phyloP scores from a whole-genome alignment of 2,797 vertebrate species.

The Esox lucius region DNA sequence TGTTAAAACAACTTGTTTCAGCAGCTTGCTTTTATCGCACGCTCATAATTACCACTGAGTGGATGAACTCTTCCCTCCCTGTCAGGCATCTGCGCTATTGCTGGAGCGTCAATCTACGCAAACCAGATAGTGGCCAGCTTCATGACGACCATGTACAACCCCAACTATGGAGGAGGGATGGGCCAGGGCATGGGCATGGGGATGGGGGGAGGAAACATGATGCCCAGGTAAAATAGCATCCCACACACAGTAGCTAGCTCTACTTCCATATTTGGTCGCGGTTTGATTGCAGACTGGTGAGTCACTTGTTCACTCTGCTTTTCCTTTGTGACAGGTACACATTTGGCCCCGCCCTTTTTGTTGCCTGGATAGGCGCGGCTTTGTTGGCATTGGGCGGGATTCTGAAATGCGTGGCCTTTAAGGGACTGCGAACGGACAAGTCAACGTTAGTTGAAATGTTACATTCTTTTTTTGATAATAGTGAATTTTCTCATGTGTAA shows the following conservation, averaged over 20 bases:
- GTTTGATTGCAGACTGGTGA: not conserved
- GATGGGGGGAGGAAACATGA: constrained; percentile 17
- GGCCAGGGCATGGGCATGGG: constrained; percentile 27
- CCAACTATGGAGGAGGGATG: constrained; percentile 38
- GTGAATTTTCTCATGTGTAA: no score
- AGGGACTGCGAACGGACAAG: constrained; percentile 77
- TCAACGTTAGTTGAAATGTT: constrained; percentile 67
- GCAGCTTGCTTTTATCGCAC: not conserved
- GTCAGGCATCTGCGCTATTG: constrained; percentile 84
- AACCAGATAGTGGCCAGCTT: constrained; percentile 90
- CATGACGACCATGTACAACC: constrained; percentile 53
- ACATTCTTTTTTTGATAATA: not conserved
- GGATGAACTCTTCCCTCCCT: not conserved
- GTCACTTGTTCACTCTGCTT: constrained; percentile 1
- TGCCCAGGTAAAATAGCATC: constrained; percentile 52
- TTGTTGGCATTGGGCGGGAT: constrained; percentile 83
- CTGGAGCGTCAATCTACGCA: constrained; percentile 88
- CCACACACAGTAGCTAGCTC: not conserved
- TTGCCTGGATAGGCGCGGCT: constrained; percentile 86
- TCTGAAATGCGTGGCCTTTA: constrained; percentile 87
- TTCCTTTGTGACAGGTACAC: constrained; percentile 79
- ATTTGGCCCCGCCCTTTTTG: constrained; percentile 87
- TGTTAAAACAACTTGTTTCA: not conserved
- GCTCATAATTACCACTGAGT: not conserved
- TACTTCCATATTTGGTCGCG: not conserved